A percentile compares a stretch with the other conserved stretches of the same genome.
These are phyloP conservation scores for Danio choprae DNA, from an alignment of 2,797 vertebrate species.

Conservation along the genomic window DNA sequence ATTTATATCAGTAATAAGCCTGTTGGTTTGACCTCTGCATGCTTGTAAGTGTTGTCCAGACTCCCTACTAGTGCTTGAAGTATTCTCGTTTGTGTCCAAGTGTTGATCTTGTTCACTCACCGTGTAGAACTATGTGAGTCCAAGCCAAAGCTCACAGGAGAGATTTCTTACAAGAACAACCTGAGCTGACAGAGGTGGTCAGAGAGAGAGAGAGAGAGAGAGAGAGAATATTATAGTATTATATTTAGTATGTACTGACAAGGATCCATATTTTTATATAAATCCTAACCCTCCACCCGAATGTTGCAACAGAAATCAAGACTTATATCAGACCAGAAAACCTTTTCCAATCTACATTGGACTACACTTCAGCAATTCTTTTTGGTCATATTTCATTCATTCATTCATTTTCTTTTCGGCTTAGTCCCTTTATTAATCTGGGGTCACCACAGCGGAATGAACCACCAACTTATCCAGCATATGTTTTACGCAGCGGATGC, in stretches of 20 bases:
- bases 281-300: too few relatives aligned
- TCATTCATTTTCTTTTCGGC: too few relatives aligned
- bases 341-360: too few relatives aligned
- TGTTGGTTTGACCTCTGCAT: constrained; percentile 49
- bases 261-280: too few relatives aligned
- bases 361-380: too few relatives aligned
- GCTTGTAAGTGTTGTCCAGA: constrained; percentile 42
- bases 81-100: constrained; percentile 41
- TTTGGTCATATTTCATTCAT: too few relatives aligned
- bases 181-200: constrained; percentile 35
- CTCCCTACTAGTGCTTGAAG: constrained; percentile 41
- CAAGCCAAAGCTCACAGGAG: constrained; percentile 53
- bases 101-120: constrained; percentile 51
- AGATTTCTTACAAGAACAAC: constrained; percentile 45
- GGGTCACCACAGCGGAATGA: too few relatives aligned
- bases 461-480: too few relatives aligned
- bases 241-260: neutral
- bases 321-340: too few relatives aligned
- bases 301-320: too few relatives aligned
- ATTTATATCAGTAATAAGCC: constrained; percentile 46
- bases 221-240: neutral
- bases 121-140: constrained; percentile 46
- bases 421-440: too few relatives aligned
- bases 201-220: constrained; percentile 2
- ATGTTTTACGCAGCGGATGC: too few relatives aligned